These are phyloP conservation scores for Dioctria linearis DNA, from an alignment of 2,888 invertebrate genomes.

Conservation along the genomic window DNA sequence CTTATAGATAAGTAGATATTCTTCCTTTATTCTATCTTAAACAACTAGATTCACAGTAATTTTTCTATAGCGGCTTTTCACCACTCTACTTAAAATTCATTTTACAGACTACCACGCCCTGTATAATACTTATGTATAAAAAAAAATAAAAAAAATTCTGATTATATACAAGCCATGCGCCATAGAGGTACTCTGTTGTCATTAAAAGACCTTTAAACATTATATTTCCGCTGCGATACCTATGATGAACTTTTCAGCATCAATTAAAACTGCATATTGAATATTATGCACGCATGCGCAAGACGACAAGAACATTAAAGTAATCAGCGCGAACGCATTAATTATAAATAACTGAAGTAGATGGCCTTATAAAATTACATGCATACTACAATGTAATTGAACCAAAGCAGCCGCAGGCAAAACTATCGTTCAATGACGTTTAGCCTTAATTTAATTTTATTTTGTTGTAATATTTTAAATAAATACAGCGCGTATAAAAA, in stretches of 20 bases:
- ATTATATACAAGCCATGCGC: no score
- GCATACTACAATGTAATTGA: background rate
- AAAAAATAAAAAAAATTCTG: no score
- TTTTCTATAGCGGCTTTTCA: no score
- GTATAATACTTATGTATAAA: no score
- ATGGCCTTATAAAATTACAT: background rate
- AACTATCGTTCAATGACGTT: constrained; percentile 27
- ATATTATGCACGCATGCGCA: constrained; percentile 19
- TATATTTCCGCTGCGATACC: background rate
- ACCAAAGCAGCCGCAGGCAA: background rate
- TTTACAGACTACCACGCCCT: no score
- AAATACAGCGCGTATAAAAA: background rate
- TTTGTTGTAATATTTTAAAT: background rate
- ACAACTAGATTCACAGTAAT: no score
- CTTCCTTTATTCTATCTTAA: no score
- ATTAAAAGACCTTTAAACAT: no score
- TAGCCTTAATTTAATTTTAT: constrained; percentile 33
- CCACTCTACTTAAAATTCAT: no score
- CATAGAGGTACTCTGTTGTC: no score
- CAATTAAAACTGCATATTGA: background rate
- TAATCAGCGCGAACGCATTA: constrained; percentile 35
- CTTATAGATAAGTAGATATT: no score
- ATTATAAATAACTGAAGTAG: constrained; percentile 8
- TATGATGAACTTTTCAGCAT: background rate
- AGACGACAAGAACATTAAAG: constrained; percentile 16